phyloP scores from a whole-genome alignment of 1,140 invertebrate species.

The Mesaphorura yosii region DNA sequence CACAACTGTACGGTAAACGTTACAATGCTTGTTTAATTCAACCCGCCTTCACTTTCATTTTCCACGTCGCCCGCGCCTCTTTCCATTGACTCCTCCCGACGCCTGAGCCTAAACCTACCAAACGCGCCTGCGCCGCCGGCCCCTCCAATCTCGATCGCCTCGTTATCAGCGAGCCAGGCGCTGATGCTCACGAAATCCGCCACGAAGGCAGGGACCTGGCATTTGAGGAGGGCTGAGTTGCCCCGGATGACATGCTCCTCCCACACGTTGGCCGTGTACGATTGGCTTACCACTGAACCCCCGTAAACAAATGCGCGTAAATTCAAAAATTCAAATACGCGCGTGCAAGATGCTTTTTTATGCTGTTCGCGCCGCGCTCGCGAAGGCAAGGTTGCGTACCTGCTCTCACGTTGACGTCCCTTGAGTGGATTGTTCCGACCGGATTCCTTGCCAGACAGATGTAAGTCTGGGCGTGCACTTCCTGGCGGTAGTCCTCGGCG shows the following conservation, averaged over 20 bases:
- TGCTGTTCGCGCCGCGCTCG: no score
- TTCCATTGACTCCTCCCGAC: no score
- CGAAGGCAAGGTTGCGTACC: no score
- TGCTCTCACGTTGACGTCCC: conserved; percentile 84
- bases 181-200: conserved; percentile 41
- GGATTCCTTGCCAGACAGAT: conserved; percentile 78
- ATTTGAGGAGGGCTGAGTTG: conserved; percentile 41
- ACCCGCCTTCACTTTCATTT: no score
- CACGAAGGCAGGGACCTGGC: conserved; percentile 41
- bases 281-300: conserved; percentile 65
- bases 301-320: no score
- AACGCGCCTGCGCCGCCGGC: conserved; percentile 24
- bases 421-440: conserved; percentile 76
- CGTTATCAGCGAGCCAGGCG: conserved; percentile 45
- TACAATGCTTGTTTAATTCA: no score
- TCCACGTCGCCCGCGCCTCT: no score
- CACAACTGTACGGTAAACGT: conserved; percentile 57
- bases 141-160: conserved; percentile 37
- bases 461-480: conserved; percentile 87
- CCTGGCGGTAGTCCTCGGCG: conserved; percentile 79
- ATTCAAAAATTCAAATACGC: no score
- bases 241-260: conserved; percentile 77
- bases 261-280: conserved; percentile 75
- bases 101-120: conserved; percentile 20
- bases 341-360: no score